Conservation (phyloP, 2,888 invertebrate species). For the Dioctria linearis region DNA sequence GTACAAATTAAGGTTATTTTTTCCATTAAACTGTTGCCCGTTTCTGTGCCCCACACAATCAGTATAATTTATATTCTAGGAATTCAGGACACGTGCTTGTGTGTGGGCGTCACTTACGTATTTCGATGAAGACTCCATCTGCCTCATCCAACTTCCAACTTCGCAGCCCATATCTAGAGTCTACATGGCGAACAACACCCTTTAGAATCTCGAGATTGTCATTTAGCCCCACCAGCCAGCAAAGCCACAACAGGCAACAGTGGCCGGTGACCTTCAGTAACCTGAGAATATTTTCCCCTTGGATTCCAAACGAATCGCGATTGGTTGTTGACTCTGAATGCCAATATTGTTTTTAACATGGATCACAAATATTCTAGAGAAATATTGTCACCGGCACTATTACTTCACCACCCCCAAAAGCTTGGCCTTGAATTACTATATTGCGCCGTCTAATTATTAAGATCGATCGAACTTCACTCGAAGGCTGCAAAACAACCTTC, state of each 20-base stretch:
- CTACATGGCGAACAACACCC: neutral
- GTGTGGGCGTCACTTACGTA: slow-evolving; percentile 28
- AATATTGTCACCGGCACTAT: slow-evolving; percentile 19
- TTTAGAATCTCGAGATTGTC: neutral
- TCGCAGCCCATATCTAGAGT: neutral
- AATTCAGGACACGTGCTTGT: neutral
- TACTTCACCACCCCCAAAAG: slow-evolving; percentile 6
- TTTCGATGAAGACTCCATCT: slow-evolving; percentile 9
- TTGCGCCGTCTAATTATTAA: slow-evolving; percentile 31
- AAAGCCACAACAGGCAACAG: slow-evolving; percentile 6
- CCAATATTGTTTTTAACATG: slow-evolving; percentile 3
- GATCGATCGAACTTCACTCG: neutral
- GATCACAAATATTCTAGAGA: slow-evolving; percentile 12
- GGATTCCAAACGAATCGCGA: slow-evolving; percentile 19
- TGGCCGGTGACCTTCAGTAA: slow-evolving; percentile 43
- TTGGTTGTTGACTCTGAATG: slow-evolving; percentile 13
- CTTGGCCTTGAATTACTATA: slow-evolving; percentile 12
- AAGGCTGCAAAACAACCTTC: neutral
- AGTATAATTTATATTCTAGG: no score
- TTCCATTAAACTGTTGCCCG: neutral
- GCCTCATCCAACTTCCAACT: neutral
- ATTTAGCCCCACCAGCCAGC: neutral
- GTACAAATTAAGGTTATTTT: slow-evolving; percentile 2
- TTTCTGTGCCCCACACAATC: no score
- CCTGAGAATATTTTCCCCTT: slow-evolving; percentile 20